A percentile compares a stretch with the other conserved stretches of the same genome.
Evolutionary conservation across 2,888 invertebrate species (phyloP).

Genomic region (Minunthozetes semirufus): DNA sequence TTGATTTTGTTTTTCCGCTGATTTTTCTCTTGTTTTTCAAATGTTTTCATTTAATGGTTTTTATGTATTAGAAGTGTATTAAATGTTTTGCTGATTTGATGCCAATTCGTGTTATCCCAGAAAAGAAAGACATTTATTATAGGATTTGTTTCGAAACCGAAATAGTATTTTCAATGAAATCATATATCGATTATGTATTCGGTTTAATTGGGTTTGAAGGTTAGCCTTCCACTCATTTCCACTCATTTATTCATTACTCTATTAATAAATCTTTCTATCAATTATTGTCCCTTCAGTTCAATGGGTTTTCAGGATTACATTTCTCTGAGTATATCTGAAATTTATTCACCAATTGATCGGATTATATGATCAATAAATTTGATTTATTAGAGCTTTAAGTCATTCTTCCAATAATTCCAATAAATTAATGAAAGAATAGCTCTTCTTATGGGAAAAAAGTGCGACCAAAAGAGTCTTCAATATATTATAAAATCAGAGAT

Average conservation of each 20-base stretch:
- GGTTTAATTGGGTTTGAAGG: slow-evolving; percentile 3
- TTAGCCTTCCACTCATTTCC: background rate
- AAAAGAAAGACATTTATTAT: background rate
- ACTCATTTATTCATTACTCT: background rate
- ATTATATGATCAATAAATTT: too few relatives aligned
- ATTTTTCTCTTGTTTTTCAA: background rate
- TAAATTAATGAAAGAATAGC: too few relatives aligned
- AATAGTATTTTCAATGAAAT: background rate
- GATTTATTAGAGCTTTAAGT: too few relatives aligned
- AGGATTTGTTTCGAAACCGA: background rate
- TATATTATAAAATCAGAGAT: too few relatives aligned
- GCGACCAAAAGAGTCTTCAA: too few relatives aligned
- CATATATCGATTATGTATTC: background rate
- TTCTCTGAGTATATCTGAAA: background rate
- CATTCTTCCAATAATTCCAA: too few relatives aligned
- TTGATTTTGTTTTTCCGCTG: background rate
- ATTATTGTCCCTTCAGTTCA: background rate
- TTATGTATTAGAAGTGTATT: background rate
- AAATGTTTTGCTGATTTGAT: background rate
- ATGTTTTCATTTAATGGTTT: background rate
- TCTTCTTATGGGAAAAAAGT: too few relatives aligned
- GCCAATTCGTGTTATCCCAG: background rate
- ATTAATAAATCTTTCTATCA: slow-evolving; percentile 1
- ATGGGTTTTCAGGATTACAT: background rate
- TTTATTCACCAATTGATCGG: background rate